Percentiles rank a stretch among this genome's conserved stretches.
These are phyloP conservation scores for Spodoptera exigua DNA, from an alignment of 2,888 invertebrate genomes.

Conservation along the genomic window DNA sequence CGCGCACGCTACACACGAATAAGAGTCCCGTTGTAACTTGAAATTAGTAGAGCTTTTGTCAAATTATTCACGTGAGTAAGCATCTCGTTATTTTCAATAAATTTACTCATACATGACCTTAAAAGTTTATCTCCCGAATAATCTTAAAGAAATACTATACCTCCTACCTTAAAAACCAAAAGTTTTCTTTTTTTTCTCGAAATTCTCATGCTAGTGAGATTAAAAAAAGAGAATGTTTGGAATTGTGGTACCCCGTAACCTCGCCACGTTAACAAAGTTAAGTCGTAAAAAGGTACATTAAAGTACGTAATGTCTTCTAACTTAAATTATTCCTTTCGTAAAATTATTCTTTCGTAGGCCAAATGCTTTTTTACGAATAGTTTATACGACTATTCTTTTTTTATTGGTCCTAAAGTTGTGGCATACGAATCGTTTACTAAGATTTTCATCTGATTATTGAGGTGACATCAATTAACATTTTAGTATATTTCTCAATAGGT, in stretches of 20 bases:
- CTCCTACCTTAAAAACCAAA: constrained; percentile 30
- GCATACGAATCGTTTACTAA: constrained; percentile 3
- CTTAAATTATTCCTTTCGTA: constrained; percentile 41
- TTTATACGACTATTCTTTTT: constrained; percentile 13
- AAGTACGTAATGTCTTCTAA: constrained; percentile 37
- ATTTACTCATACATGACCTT: too few relatives aligned
- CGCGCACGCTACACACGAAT: too few relatives aligned
- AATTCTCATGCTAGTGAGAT: constrained; percentile 29
- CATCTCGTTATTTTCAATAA: too few relatives aligned
- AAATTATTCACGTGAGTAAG: too few relatives aligned
- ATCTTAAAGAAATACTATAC: constrained; percentile 22
- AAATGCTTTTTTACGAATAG: constrained; percentile 40
- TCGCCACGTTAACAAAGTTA: constrained; percentile 45
- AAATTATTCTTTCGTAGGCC: constrained; percentile 29
- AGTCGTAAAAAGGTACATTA: constrained; percentile 51
- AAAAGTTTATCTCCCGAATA: not conserved
- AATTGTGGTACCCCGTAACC: too few relatives aligned
- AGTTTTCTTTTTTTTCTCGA: too few relatives aligned
- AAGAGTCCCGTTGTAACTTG: too few relatives aligned
- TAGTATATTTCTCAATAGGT: too few relatives aligned
- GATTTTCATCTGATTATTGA: constrained; percentile 12
- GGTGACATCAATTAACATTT: constrained; percentile 3
- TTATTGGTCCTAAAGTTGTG: constrained; percentile 25
- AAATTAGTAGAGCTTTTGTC: too few relatives aligned
- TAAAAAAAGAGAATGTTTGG: constrained; percentile 33